Percentiles rank a stretch among this genome's conserved stretches.
Evolutionary conservation across 2,113 vertebrate species (phyloP).

Genomic region (Corydoras sp.): DNA sequence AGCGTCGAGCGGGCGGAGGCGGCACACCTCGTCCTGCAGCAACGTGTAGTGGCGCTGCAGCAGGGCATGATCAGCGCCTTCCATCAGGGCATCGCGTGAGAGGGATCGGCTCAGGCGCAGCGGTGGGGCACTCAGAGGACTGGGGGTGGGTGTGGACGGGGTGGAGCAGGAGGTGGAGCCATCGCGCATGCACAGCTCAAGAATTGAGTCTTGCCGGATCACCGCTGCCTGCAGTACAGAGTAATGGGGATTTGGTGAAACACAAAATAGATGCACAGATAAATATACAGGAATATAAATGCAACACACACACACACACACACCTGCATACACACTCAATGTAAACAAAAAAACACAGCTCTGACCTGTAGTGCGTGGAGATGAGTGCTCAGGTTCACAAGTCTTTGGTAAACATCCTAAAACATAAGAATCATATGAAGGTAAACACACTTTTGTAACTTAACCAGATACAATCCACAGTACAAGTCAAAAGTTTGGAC

Average conservation of each 20-base stretch:
- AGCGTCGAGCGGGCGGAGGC: constrained; percentile 63
- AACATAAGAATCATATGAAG: background rate
- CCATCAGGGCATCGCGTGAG: constrained; percentile 60
- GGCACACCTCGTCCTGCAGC: constrained; percentile 79
- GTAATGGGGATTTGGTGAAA: no score
- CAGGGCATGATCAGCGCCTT: constrained; percentile 59
- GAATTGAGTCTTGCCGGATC: constrained; percentile 77
- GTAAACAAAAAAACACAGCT: no score
- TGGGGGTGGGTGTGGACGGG: constrained; percentile 18
- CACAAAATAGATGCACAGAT: no score
- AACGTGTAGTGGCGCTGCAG: constrained; percentile 73
- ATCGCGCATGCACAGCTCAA: constrained; percentile 69
- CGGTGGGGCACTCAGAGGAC: constrained; percentile 4
- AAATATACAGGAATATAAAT: no score
- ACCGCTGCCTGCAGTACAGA: constrained; percentile 66
- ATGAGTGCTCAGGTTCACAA: constrained; percentile 73
- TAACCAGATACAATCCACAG: no score
- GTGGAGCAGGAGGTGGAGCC: constrained; percentile 26
- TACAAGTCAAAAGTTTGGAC: no score
- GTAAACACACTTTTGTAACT: no score
- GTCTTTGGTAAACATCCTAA: constrained; percentile 74
- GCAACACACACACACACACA: no score
- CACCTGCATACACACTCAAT: no score
- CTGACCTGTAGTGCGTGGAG: constrained; percentile 83
- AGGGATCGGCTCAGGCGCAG: constrained; percentile 62